A percentile compares a stretch with the other conserved stretches of the same genome.
These are phyloP conservation scores for Nomada ruficornis DNA, from an alignment of 2,888 invertebrate species.

Conservation along the genomic window DNA sequence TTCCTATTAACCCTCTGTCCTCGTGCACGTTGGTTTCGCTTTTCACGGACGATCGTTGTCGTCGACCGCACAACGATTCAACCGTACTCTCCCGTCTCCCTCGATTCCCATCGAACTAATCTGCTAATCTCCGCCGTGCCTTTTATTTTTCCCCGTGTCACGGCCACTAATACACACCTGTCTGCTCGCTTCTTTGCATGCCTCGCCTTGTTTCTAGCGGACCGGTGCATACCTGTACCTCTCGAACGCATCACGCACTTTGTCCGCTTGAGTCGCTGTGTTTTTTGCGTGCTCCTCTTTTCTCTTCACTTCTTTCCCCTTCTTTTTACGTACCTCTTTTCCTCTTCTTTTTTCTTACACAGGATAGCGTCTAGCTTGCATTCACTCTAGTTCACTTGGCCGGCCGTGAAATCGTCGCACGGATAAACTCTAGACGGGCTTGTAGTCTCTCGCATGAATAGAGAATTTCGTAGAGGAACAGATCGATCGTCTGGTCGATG, in stretches of 20 bases:
- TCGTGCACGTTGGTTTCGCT: slow-evolving; percentile 1
- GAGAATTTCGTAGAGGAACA: not conserved
- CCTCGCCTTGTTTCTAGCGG: not conserved
- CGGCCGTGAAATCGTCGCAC: slow-evolving; percentile 5
- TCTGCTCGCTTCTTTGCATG: slow-evolving; percentile 20
- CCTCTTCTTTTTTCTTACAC: slow-evolving; percentile 1
- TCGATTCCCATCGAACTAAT: slow-evolving; percentile 51
- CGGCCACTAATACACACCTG: slow-evolving; percentile 33
- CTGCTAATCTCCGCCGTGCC: slow-evolving; percentile 61
- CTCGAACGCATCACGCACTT: slow-evolving; percentile 51
- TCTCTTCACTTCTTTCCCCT: not conserved
- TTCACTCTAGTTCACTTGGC: slow-evolving; percentile 7
- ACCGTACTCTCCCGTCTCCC: not conserved
- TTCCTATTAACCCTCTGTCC: slow-evolving; percentile 10
- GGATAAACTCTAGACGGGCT: slow-evolving; percentile 32
- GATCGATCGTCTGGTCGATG: slow-evolving; percentile 28
- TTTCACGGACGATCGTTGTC: not conserved
- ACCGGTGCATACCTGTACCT: slow-evolving; percentile 19
- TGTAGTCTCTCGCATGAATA: not conserved
- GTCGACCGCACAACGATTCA: slow-evolving; percentile 4
- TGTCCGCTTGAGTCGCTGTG: slow-evolving; percentile 37
- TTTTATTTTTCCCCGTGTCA: slow-evolving; percentile 56
- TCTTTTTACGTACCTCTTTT: slow-evolving; percentile 10
- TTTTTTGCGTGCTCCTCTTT: slow-evolving; percentile 2
- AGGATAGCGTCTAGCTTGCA: slow-evolving; percentile 12